phyloP scores from a whole-genome alignment of 2,888 invertebrate genomes.

The Ectemnius cavifrons region DNA sequence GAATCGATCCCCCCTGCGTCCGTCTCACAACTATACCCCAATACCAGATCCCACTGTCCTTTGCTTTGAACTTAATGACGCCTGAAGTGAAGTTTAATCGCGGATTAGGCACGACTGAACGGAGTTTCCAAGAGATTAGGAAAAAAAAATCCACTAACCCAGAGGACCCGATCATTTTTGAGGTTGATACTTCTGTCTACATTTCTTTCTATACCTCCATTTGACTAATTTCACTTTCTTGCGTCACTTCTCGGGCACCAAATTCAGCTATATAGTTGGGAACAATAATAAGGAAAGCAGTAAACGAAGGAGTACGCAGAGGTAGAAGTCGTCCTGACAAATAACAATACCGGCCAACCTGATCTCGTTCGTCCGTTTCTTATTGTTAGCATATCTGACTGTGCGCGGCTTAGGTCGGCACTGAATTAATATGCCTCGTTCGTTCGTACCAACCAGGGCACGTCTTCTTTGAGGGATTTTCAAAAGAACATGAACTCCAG shows the following conservation, averaged over 20 bases:
- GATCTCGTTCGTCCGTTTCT: conserved; percentile 25
- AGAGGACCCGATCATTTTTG: not conserved
- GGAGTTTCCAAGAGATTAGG: conserved; percentile 60
- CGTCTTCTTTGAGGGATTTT: conserved; percentile 29
- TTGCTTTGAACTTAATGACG: conserved; percentile 74
- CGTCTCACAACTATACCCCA: conserved; percentile 64
- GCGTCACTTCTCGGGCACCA: not conserved
- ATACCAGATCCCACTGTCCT: conserved; percentile 69
- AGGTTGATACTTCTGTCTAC: not conserved
- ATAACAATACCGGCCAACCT: not conserved
- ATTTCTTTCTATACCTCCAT: not conserved
- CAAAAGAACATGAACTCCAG: conserved; percentile 35
- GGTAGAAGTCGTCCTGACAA: not conserved
- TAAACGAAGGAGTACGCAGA: not conserved
- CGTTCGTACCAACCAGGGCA: conserved; percentile 23
- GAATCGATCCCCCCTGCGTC: conserved; percentile 67
- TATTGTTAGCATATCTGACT: not conserved
- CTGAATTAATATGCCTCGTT: conserved; percentile 47
- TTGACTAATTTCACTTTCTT: not conserved
- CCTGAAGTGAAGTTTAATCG: conserved; percentile 73
- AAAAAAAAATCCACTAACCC: conserved; percentile 53
- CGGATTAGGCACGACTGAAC: conserved; percentile 70
- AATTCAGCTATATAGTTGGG: not conserved
- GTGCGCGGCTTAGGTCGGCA: conserved; percentile 24
- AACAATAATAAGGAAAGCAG: not conserved